These are phyloP conservation scores for Anneissia japonica DNA, from an alignment of 35 echinoderm and acorn worm species.

Conservation along the genomic window DNA sequence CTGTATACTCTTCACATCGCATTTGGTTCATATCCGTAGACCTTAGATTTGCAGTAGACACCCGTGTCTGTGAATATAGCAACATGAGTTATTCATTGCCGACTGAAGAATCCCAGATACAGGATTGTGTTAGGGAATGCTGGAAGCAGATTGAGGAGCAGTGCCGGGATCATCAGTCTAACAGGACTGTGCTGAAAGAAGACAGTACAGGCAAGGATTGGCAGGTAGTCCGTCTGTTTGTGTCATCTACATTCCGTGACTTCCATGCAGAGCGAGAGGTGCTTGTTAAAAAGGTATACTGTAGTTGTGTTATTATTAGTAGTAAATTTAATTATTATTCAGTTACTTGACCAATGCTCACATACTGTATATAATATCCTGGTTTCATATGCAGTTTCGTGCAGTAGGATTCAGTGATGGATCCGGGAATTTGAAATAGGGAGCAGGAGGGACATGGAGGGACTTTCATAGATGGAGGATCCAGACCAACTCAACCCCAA, in stretches of 20 bases:
- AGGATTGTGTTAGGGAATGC: neutral
- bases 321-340: too few species aligned
- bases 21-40: too few species aligned
- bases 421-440: too few species aligned
- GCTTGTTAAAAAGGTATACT: neutral
- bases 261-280: conserved; percentile 11
- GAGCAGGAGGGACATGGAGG: too few species aligned
- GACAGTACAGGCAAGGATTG: neutral
- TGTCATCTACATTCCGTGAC: conserved; percentile 20
- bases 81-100: neutral
- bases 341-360: too few species aligned
- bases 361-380: too few species aligned
- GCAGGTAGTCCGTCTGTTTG: neutral
- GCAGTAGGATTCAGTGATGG: too few species aligned
- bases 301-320: too few species aligned
- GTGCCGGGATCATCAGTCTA: neutral
- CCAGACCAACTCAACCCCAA: too few species aligned
- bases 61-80: neutral
- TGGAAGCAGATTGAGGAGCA: neutral
- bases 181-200: neutral
- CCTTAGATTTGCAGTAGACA: neutral
- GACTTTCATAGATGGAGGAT: too few species aligned
- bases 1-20: too few species aligned
- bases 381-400: too few species aligned
- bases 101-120: neutral